Conservation (phyloP, 2,797 vertebrate genomes). For the Sebastes itinus region DNA sequence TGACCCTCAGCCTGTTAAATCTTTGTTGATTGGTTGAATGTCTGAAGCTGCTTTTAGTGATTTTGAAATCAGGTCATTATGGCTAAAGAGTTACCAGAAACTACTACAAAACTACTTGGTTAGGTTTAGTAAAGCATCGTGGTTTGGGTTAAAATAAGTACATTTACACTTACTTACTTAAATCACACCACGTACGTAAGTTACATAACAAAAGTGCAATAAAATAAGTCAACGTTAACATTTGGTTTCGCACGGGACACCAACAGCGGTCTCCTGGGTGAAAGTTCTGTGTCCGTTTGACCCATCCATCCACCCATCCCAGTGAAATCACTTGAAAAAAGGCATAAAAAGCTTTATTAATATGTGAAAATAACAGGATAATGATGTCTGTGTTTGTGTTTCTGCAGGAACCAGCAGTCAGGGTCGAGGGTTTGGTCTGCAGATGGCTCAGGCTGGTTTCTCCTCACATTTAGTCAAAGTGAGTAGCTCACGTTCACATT, state of each 20-base stretch:
- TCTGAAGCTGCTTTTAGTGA: not conserved
- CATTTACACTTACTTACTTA: no score
- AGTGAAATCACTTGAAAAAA: no score
- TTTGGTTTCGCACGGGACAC: no score
- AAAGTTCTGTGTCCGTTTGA: no score
- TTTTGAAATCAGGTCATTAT: not conserved
- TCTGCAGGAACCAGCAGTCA: slow-evolving; percentile 87
- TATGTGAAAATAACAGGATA: not conserved
- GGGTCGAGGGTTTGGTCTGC: slow-evolving; percentile 87
- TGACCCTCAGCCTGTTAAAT: not conserved
- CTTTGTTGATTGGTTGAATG: not conserved
- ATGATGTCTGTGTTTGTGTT: not conserved
- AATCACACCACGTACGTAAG: accelerated
- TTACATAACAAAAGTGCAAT: no score
- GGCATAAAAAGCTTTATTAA: not conserved
- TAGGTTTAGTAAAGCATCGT: no score
- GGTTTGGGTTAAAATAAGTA: no score
- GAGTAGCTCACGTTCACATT: slow-evolving; percentile 45
- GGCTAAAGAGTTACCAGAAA: not conserved
- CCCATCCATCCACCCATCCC: no score
- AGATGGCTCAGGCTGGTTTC: slow-evolving; percentile 98
- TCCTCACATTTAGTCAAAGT: slow-evolving; percentile 95
- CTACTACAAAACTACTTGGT: no score
- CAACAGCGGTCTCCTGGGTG: no score
- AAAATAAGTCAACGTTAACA: accelerated